Conservation (phyloP, 2,797 vertebrate genomes). For the Chaenodraco wilsoni region DNA sequence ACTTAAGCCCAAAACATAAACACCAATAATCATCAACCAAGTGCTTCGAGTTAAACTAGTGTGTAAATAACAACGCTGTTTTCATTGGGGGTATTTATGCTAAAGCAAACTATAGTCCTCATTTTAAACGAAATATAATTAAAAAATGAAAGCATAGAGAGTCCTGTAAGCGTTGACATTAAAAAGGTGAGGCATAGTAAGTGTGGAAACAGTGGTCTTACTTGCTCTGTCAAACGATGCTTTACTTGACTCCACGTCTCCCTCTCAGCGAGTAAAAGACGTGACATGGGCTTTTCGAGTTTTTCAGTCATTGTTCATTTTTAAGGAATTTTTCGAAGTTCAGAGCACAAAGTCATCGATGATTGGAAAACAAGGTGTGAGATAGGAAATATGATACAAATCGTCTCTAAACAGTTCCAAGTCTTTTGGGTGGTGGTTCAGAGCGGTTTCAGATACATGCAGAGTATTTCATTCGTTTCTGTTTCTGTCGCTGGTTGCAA, state of each 20-base stretch:
- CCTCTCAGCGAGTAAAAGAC: conserved; percentile 75
- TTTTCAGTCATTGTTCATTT: conserved; percentile 77
- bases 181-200: conserved; percentile 79
- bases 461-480: conserved; percentile 99
- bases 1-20: conserved; percentile 64
- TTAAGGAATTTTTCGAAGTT: conserved; percentile 76
- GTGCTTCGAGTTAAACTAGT: conserved; percentile 72
- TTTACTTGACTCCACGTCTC: conserved; percentile 83
- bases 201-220: conserved; percentile 91
- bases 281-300: conserved; percentile 61
- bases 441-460: conserved; percentile 88
- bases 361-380: conserved; percentile 79
- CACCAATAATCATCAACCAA: conserved; percentile 71
- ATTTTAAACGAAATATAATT: conserved; percentile 61
- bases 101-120: conserved; percentile 57
- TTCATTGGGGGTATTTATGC: conserved; percentile 31
- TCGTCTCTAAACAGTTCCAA: conserved; percentile 82
- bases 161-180: conserved; percentile 69
- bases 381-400: conserved; percentile 88
- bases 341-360: conserved; percentile 82
- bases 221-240: conserved; percentile 89
- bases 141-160: conserved; percentile 60
- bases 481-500: conserved; percentile 99
- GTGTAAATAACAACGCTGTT: conserved; percentile 45
- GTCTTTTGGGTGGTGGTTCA: conserved; percentile 68